Conservation (phyloP, 2,888 invertebrate species). For the Agriopis aurantiaria region DNA sequence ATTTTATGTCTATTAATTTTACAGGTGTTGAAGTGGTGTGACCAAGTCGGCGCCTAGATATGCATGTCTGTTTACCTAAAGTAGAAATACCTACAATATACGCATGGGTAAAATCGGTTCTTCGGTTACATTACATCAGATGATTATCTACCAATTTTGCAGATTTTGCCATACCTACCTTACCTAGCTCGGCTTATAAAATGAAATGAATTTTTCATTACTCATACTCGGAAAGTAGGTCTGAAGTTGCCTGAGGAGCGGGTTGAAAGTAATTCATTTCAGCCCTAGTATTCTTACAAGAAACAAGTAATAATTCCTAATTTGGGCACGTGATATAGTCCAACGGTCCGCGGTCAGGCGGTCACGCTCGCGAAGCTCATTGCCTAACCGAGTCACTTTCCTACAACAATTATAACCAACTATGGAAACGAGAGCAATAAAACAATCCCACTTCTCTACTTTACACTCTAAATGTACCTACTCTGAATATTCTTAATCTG, state of each 20-base stretch:
- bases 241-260: too few relatives aligned
- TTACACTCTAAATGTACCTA: not conserved
- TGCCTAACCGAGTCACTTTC: constrained; percentile 31
- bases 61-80: constrained; percentile 2
- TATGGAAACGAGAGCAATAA: constrained; percentile 21
- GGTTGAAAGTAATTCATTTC: too few relatives aligned
- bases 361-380: constrained; percentile 23
- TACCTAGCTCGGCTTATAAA: too few relatives aligned
- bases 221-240: too few relatives aligned
- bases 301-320: constrained; percentile 9
- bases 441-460: constrained; percentile 11
- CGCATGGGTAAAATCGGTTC: too few relatives aligned
- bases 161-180: too few relatives aligned
- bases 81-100: not conserved
- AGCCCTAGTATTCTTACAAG: not conserved
- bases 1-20: not conserved
- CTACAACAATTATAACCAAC: constrained; percentile 20
- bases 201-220: too few relatives aligned
- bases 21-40: constrained; percentile 4
- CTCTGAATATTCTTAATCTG: too few relatives aligned
- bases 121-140: too few relatives aligned
- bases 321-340: constrained; percentile 11
- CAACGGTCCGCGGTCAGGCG: constrained; percentile 20
- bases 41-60: not conserved
- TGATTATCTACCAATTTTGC: too few relatives aligned